Evolutionary conservation across 2,113 vertebrate species (phyloP).

Genomic region (Phalacrocorax brasilianus): DNA sequence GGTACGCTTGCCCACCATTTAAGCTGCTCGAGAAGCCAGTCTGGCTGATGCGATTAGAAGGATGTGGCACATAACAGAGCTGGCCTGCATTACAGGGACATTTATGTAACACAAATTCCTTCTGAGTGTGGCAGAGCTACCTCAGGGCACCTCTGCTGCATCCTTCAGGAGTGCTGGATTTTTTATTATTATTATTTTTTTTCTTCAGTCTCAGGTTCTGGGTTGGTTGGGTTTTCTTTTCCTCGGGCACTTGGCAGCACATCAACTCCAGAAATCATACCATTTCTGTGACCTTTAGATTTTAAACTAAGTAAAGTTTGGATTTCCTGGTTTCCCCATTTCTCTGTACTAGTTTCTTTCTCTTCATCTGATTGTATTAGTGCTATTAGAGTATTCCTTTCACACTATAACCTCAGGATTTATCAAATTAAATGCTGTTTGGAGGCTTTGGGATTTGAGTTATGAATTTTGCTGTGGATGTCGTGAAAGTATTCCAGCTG

Average conservation of each 20-base stretch:
- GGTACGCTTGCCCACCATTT: not conserved
- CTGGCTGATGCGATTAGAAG: not conserved
- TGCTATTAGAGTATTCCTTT: not conserved
- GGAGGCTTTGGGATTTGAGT: not conserved
- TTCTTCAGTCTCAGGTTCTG: not conserved
- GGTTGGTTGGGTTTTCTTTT: not conserved
- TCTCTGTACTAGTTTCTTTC: not conserved
- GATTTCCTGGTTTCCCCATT: constrained; percentile 10
- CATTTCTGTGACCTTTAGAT: constrained; percentile 30
- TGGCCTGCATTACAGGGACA: not conserved
- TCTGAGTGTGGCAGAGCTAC: not conserved
- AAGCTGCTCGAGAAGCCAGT: not conserved
- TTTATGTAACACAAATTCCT: not conserved
- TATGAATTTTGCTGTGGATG: not conserved
- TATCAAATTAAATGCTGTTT: constrained; percentile 10
- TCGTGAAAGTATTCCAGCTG: not conserved
- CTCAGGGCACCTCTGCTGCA: not conserved
- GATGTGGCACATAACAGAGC: not conserved
- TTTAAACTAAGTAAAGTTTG: constrained; percentile 6
- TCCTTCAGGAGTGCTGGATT: not conserved
- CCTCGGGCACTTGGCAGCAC: not conserved
- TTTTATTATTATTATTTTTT: not conserved
- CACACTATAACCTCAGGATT: not conserved
- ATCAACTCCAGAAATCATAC: not conserved
- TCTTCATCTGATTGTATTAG: not conserved